A percentile compares a stretch with the other conserved stretches of the same genome.
phyloP scores from a whole-genome alignment of 1,140 invertebrate species.

The Drosophila ohnishii region DNA sequence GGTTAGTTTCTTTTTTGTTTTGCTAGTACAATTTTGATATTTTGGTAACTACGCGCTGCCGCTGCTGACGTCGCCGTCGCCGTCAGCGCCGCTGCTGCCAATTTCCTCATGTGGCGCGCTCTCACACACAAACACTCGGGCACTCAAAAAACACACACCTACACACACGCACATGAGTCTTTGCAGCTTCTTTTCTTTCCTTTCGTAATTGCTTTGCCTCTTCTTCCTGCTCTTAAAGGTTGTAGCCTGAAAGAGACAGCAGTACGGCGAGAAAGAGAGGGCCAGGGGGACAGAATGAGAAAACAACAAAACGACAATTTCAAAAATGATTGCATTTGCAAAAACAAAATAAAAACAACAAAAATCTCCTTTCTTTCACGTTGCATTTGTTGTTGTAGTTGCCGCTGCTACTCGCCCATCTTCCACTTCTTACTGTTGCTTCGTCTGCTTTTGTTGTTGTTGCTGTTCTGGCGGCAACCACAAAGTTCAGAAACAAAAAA shows the following conservation, averaged over 20 bases:
- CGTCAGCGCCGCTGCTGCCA: conserved; percentile 11
- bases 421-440: conserved; percentile 30
- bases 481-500: conserved; percentile 9
- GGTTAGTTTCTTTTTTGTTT: conserved; percentile 4
- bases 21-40: conserved; percentile 18
- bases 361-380: conserved; percentile 61
- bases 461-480: conserved; percentile 43
- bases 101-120: conserved; percentile 60
- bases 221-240: conserved; percentile 33
- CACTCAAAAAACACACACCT: conserved; percentile 51
- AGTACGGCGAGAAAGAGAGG: conserved; percentile 1
- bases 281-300: conserved; percentile 27
- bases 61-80: conserved; percentile 21
- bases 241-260: conserved; percentile 18
- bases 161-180: conserved; percentile 58
- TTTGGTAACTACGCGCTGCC: conserved; percentile 42
- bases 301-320: conserved; percentile 41
- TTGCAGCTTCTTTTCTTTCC: conserved; percentile 46
- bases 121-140: conserved; percentile 38
- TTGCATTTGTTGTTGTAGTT: conserved; percentile 41
- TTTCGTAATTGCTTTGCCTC: conserved; percentile 35
- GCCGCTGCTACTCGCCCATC: conserved; percentile 22
- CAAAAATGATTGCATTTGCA: conserved; percentile 57
- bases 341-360: conserved; percentile 23
- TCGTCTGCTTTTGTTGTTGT: conserved; percentile 7